A percentile compares a stretch with the other conserved stretches of the same genome.
phyloP scores from a whole-genome alignment of 2,113 vertebrate genomes.

The Loxodonta africana region DNA sequence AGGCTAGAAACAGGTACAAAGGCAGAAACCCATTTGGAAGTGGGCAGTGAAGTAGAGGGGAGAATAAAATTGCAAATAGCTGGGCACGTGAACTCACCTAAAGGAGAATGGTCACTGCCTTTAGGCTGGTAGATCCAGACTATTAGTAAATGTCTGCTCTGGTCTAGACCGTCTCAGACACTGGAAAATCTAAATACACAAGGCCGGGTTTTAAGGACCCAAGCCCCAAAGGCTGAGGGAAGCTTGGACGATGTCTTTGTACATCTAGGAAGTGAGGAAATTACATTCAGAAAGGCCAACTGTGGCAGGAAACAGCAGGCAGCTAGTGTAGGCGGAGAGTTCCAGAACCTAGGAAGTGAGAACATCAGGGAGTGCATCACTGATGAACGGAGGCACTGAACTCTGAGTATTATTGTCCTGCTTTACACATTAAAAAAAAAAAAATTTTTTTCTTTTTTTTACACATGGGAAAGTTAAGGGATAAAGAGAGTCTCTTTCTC shows the following conservation, averaged over 20 bases:
- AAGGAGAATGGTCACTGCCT: not conserved
- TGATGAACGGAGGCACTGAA: not conserved
- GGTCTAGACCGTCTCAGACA: not conserved
- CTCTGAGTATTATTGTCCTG: not conserved
- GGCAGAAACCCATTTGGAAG: no score
- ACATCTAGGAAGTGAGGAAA: not conserved
- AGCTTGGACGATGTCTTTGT: not conserved
- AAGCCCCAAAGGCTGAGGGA: not conserved
- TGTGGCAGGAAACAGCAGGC: not conserved
- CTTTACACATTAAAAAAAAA: not conserved
- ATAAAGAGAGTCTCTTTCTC: not conserved
- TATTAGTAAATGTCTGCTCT: not conserved
- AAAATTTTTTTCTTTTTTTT: not conserved
- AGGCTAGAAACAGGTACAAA: not conserved
- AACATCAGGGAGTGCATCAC: not conserved
- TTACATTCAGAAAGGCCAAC: not conserved
- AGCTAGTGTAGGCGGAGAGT: not conserved
- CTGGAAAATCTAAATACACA: not conserved
- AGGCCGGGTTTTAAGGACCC: not conserved
- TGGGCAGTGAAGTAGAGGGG: not conserved
- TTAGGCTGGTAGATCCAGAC: not conserved
- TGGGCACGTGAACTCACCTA: not conserved
- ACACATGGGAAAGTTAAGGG: not conserved
- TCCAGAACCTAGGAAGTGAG: not conserved
- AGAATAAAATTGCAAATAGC: not conserved